Base-by-base conservation (phyloP, 2,113 vertebrate genomes). In the Poeciliopsis retropinna region DNA sequence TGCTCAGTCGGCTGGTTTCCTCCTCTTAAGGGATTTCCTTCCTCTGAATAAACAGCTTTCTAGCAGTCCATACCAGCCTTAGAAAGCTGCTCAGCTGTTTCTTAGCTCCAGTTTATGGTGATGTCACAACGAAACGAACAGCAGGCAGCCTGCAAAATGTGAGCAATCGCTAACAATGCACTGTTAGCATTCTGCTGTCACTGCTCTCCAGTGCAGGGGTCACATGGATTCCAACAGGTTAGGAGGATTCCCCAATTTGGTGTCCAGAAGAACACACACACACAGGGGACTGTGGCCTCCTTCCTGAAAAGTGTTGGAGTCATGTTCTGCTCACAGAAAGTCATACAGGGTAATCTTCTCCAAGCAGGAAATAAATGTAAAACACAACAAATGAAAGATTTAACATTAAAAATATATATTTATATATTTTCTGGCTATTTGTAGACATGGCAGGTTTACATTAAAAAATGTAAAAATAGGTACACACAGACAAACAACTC, bases 121-220 rank as follows among this genome's bases (percentile, higher is more conserved):
- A 76, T 60, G 80, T 87, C 72, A 72, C 28, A 80, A 77, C 73
- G 72, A 31, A 37, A 60, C 41, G 6, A 39, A 81, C 81, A 77
- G 47, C 41, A 67, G 60, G 69, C 44, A 34, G 14, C 68, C 30
- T 76, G 44, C 37, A 70, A 74, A 78, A 39, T 67, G 6, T 15
- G 65, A 63, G 60, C 5, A 61, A 76, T 70, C 34, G 74, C 77
- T 47, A 79, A 60, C 17, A 60, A 27, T 27, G 72, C 17, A 5
- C 34, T 84, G 70, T 84, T 78, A 28, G 82, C 70, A 82, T 85
- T 85, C 79, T 71, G 77, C 76, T 65, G 69, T 66, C 85, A 32
- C 67, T 57, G 47, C 22, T 57, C n/a, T 25, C 51, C 25, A 10
- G 51, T 25, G 51, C 51, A 57, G 51, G 9, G n/a, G 13, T 31